Base-by-base conservation (phyloP, 2,797 vertebrate genomes). In the Triplophysa yarkandensis region DNA sequence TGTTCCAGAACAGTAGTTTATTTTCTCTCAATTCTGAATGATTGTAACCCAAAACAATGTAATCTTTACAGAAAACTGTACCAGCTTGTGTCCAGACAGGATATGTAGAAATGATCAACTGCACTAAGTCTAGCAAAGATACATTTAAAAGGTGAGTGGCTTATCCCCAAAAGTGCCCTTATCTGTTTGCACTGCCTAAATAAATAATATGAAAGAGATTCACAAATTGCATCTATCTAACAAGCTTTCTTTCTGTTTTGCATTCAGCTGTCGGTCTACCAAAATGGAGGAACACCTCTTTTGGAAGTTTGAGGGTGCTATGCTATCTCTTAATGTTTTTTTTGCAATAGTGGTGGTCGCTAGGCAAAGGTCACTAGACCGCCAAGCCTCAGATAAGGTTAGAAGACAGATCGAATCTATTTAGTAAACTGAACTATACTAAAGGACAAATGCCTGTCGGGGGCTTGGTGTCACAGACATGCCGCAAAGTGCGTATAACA, bases 341-440 rank as follows among this genome's bases (percentile, higher is more conserved):
- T 94, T 94, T 0, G 93, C 92, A 0, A 75, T 93, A 16, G 41
- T 96, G 1, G 95, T 98, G 76, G 89, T 96, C 0, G 13, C 85
- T 1, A 92, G 96, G 8, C 96, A 97, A 83, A 89, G 92, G 0
- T 90, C 91, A 9, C 86, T 98, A n/a, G 96, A 98, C 86, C 90
- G 94, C 0, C 93, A 92, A 0, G 96, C 95, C 2, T 92, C 94
- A 0, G 96, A 98, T 87, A 98, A 98, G 80, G 95, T 98, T 72
- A 94, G 94, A 0, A 92, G 96, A 4, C 97, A 98, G 82, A 97
- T 98, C 0, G 96, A 98, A 76, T 96, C 95, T 82, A 97, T 97
- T 74, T 98, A 92, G 80, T 30, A 2, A 39, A 63, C 36, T 1
- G 34, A 68, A 41, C 32, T 46, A 17, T 54, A 48, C 63, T 63